Evolutionary conservation across 2,888 invertebrate species (phyloP).

Genomic region (Operophtera brumata): DNA sequence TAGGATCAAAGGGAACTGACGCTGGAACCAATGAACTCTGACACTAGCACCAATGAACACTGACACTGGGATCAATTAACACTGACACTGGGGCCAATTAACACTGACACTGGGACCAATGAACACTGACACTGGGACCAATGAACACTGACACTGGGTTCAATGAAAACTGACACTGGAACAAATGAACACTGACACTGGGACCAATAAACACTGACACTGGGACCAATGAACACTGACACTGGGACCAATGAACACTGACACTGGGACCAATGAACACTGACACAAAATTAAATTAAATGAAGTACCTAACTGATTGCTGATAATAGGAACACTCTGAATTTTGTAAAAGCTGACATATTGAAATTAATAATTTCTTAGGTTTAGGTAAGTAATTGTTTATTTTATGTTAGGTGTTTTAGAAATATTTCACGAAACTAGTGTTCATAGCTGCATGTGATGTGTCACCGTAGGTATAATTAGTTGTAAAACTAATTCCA

Average conservation of each 20-base stretch:
- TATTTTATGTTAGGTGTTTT: conserved; percentile 3
- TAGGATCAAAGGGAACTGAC: neutral
- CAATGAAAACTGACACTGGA: neutral
- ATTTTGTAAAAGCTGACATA: too few species aligned
- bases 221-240: too few species aligned
- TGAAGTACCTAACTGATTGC: too few species aligned
- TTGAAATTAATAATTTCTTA: too few species aligned
- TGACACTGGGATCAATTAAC: too few species aligned
- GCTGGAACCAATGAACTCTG: too few species aligned
- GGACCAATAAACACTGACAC: too few species aligned
- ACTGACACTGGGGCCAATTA: neutral
- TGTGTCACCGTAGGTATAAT: conserved; percentile 20
- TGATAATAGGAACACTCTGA: too few species aligned
- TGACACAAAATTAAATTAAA: too few species aligned
- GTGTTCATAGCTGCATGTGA: conserved; percentile 43
- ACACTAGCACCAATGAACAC: too few species aligned
- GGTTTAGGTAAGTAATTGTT: conserved; percentile 13
- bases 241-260: too few species aligned
- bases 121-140: neutral
- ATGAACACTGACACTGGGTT: neutral
- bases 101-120: neutral
- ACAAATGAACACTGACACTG: neutral
- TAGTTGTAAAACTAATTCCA: neutral
- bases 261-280: too few species aligned
- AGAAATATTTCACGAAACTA: conserved; percentile 20